These are phyloP conservation scores for Arctopsyche grandis DNA, from an alignment of 1,140 invertebrate genomes.

Conservation along the genomic window DNA sequence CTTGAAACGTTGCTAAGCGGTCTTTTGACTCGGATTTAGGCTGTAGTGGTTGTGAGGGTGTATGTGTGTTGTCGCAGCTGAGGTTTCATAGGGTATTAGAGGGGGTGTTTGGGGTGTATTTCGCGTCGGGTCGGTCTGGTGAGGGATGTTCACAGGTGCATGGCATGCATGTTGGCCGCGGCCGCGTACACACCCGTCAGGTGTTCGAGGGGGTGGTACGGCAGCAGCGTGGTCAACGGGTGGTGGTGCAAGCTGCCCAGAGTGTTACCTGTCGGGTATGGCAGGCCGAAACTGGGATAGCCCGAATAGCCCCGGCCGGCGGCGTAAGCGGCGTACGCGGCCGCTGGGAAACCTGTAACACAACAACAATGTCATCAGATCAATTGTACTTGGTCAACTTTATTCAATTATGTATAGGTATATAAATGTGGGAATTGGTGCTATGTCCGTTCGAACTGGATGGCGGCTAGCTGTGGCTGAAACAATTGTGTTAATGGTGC, in stretches of 20 bases:
- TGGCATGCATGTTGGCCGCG: constrained; percentile 73
- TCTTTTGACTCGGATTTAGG: too few relatives aligned
- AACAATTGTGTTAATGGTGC: too few relatives aligned
- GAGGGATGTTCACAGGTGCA: constrained; percentile 80
- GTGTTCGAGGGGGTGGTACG: constrained; percentile 73
- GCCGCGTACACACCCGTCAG: constrained; percentile 70
- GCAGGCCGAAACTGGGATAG: constrained; percentile 96
- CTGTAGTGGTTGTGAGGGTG: too few relatives aligned
- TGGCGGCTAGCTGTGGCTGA: too few relatives aligned
- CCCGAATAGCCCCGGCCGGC: constrained; percentile 93
- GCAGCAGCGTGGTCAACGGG: constrained; percentile 68
- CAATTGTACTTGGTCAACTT: neutral
- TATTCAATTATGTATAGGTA: too few relatives aligned
- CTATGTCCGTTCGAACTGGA: too few relatives aligned
- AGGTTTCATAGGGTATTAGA: neutral
- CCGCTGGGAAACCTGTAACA: constrained; percentile 88
- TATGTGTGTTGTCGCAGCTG: neutral
- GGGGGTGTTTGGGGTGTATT: neutral
- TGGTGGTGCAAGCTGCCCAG: constrained; percentile 73
- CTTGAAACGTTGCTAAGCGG: too few relatives aligned
- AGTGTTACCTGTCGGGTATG: constrained; percentile 95
- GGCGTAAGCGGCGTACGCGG: constrained; percentile 92
- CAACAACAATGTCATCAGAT: constrained; percentile 55
- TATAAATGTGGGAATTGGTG: too few relatives aligned
- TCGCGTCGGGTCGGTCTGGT: neutral